Conservation (phyloP, 2,113 vertebrate genomes). For the Eudyptes chrysolophus region DNA sequence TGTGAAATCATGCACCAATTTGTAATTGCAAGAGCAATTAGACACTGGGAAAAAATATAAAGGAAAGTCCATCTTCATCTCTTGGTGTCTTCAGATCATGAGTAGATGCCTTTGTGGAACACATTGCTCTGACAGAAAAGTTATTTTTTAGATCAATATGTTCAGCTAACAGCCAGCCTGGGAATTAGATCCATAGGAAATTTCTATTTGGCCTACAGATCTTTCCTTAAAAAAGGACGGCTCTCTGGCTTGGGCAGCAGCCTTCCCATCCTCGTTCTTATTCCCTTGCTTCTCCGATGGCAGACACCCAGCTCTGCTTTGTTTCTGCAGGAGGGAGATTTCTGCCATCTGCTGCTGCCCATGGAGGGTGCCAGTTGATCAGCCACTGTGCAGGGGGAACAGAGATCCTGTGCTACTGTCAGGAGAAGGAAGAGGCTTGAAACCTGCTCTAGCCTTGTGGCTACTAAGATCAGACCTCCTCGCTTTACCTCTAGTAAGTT, state of each 20-base stretch:
- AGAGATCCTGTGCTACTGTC: background rate
- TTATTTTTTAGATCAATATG: constrained; percentile 6
- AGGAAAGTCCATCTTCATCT: background rate
- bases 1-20: constrained; percentile 34
- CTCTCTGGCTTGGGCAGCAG: background rate
- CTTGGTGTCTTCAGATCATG: background rate
- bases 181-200: constrained; percentile 31
- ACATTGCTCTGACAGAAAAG: background rate
- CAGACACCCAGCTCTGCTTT: background rate
- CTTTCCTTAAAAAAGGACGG: background rate
- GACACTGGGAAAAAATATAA: background rate
- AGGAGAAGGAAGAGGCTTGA: background rate
- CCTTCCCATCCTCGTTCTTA: background rate
- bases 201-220: background rate
- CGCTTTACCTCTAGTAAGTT: background rate
- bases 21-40: constrained; percentile 21
- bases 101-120: background rate
- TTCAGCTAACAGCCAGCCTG: constrained; percentile 14
- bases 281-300: background rate
- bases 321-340: background rate
- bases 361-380: background rate
- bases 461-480: background rate
- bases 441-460: background rate
- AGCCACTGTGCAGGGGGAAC: fast-evolving
- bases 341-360: background rate